Evolutionary conservation across 2,113 vertebrate genomes (phyloP), one percentile per base, ranked within the genome.

Genomic region (Boleophthalmus pectinirostris): DNA sequence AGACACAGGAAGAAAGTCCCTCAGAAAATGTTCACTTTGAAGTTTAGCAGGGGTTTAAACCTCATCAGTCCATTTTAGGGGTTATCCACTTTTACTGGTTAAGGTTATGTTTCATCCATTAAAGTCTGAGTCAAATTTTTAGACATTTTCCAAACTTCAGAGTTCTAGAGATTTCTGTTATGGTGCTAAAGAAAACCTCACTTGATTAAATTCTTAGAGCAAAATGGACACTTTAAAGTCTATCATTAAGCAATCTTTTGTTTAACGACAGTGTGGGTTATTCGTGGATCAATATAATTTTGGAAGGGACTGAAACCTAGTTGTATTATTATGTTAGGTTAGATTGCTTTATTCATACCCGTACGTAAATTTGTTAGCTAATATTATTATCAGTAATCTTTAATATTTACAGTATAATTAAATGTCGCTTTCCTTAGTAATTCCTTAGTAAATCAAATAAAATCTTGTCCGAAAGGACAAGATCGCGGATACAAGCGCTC

Each of bases 1-100:
- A 67, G 18, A 7, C 70, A 75, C 68, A 84, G 71, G 66, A 84
- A 75, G 66, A 76, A 72, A 76, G 68, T 57, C 61, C 20, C 51
- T 14, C 51, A 51, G 58, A 75, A 63, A 71, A 77, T 69, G 68
- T 80, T 78, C 14, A 74, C 57, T 33, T 33, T 43, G 51, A 58
- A 54, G 51, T 13, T 60, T 63, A 72, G 46, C 24, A n/a, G 51
- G 14, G 60, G 25, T 6, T 58, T 38, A 49, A 64, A 46, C 53
- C 56, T 14, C 29, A 76, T 56, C 24, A 68, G 43, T 65, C 15
- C 10, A 18, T 10, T 0, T 3, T 23, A 18, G 35, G 21, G 21
- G 54, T 23, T 15, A 24, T 25, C 56, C 56, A 58, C 23, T 7
- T 58, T 58, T 58, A n/a, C 24, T n/a, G 13, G 23, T 54, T 8